Conservation (phyloP, 37 sponge, comb jelly and placozoan genomes). For the Chondrilla cf. caribensis region DNA sequence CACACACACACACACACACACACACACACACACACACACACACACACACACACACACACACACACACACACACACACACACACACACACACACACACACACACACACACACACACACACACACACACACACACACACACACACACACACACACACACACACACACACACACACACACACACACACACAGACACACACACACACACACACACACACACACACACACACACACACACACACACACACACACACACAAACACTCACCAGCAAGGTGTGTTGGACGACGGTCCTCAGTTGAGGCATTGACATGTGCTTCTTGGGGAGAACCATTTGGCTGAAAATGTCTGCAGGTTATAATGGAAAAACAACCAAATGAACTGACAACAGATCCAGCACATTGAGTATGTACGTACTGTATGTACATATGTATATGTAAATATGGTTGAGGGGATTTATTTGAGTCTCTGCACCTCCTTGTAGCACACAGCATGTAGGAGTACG, state of each 20-base stretch:
- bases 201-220: background rate
- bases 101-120: background rate
- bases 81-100: too few species aligned
- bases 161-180: too few species aligned
- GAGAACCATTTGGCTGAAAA: conserved; percentile 28
- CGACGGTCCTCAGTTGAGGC: conserved; percentile 15
- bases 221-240: background rate
- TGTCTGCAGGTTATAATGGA: conserved; percentile 19
- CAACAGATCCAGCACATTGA: too few species aligned
- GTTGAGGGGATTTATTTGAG: too few species aligned
- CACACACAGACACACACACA: too few species aligned
- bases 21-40: background rate
- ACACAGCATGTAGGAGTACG: too few species aligned
- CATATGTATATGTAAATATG: too few species aligned
- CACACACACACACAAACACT: background rate
- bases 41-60: background rate
- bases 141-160: too few species aligned
- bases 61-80: too few species aligned
- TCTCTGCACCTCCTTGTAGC: too few species aligned
- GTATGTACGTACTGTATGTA: too few species aligned
- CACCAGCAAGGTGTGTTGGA: conserved; percentile 51
- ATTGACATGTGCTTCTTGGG: conserved; percentile 23
- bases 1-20: background rate
- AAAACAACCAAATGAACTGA: too few species aligned
- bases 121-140: background rate